phyloP scores from a whole-genome alignment of 2,888 invertebrate species.

The Catocala fraxini region DNA sequence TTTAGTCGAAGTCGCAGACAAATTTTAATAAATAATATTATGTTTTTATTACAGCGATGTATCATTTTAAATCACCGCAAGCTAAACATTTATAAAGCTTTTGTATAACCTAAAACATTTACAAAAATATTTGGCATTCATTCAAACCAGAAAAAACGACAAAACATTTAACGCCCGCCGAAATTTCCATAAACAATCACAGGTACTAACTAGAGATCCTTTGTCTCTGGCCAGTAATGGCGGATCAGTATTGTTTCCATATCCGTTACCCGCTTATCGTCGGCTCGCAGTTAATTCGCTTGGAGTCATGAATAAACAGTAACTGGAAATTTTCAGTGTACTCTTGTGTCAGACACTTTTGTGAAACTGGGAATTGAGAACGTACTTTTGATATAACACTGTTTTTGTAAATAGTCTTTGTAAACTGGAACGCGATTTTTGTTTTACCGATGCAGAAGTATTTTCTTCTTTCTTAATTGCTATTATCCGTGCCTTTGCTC shows the following conservation, averaged over 20 bases:
- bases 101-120: neutral
- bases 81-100: neutral
- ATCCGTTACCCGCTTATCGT: constrained; percentile 40
- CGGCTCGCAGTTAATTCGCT: constrained; percentile 36
- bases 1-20: no score
- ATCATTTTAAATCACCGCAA: neutral
- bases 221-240: constrained; percentile 15
- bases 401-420: no score
- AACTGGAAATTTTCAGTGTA: constrained; percentile 28
- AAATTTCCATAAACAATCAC: constrained; percentile 17
- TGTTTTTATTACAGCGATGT: neutral
- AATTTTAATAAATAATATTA: no score
- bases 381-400: constrained; percentile 8
- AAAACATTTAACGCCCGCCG: constrained; percentile 5
- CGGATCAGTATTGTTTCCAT: constrained; percentile 37
- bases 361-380: constrained; percentile 2
- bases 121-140: neutral
- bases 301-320: constrained; percentile 38
- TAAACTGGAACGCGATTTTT: no score
- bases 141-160: constrained; percentile 1
- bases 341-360: constrained; percentile 28
- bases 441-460: no score
- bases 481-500: no score
- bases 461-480: no score
- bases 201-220: constrained; percentile 9